A percentile compares a stretch with the other conserved stretches of the same genome.
phyloP scores from a whole-genome alignment of 2,797 vertebrate genomes.

The Malurus splendens region DNA sequence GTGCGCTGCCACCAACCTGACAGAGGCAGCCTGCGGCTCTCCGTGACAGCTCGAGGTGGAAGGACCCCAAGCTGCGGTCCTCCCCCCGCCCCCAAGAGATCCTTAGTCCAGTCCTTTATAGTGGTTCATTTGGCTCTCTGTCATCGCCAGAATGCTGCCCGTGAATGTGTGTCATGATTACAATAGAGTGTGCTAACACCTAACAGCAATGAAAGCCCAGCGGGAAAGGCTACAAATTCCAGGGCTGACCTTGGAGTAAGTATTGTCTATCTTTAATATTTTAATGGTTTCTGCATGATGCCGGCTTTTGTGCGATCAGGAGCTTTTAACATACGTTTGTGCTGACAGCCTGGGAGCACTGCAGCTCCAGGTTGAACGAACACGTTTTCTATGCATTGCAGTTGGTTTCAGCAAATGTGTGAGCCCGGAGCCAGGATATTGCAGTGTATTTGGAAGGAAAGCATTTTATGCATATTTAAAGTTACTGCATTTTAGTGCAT shows the following conservation, averaged over 20 bases:
- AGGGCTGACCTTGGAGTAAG: slow-evolving; percentile 99
- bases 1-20: slow-evolving; percentile 47
- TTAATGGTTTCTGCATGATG: slow-evolving; percentile 77
- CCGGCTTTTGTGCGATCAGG: slow-evolving; percentile 64
- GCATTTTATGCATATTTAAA: slow-evolving; percentile 72
- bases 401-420: slow-evolving; percentile 64
- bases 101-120: slow-evolving; percentile 79
- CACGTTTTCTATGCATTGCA: slow-evolving; percentile 74
- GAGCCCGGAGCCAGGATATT: slow-evolving; percentile 64
- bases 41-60: slow-evolving; percentile 84
- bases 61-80: slow-evolving; percentile 79
- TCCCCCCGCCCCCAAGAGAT: slow-evolving; percentile 67
- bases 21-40: slow-evolving; percentile 74
- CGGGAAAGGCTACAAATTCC: slow-evolving; percentile 98
- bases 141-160: slow-evolving; percentile 81
- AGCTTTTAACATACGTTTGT: slow-evolving; percentile 67
- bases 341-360: slow-evolving; percentile 72
- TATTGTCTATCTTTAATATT: slow-evolving; percentile 85
- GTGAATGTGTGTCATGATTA: slow-evolving; percentile 89
- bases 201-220: slow-evolving; percentile 97
- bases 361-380: slow-evolving; percentile 73
- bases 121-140: slow-evolving; percentile 85
- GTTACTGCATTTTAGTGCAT: slow-evolving; percentile 67
- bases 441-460: slow-evolving; percentile 63
- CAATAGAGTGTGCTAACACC: slow-evolving; percentile 86